Evolutionary conservation across 1,140 invertebrate species (phyloP), one percentile per base, ranked within the genome.

Genomic region (Solenopsis fugax): DNA sequence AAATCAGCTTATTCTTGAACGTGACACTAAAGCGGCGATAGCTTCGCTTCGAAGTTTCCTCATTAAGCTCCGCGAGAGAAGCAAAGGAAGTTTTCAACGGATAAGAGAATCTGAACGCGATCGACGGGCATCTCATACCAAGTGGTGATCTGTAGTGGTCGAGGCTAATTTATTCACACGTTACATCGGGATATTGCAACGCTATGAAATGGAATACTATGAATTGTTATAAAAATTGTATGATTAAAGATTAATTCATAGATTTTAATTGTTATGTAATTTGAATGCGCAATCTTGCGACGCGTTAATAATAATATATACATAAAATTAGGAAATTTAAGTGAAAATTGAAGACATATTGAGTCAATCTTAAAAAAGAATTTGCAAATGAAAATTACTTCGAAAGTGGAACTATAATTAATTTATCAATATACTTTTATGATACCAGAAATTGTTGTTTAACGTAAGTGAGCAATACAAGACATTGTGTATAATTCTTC

Each of bases 41-140:
- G 41, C 64, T 73, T 64, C 41, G 45, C 60, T 54, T 77, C 48
- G 62, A 90, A 90, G 89, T 90, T 90, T 87, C 77, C 88, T 89
- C 89, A 81, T 90, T 90, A 90, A 87, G 72, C 18, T 41, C n/a
- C 45, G 24, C 77, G 71, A 18, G 58, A 75, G 54, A 37, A 60
- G 50, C 41, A 18, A 18, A 60, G 41, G 16, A 82, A 87, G 78
- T 82, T 82, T 87, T 82, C 65, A 73, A 62, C 85, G 76, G 67
- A 86, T 67, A 80, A 86, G 71, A 81, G 65, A 41, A 50, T 16
- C 69, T 4, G 13, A 82, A 69, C n/a, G 9, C 87, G 81, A 89
- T 89, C 87, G 71, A 89, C 81, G 82, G 56, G 52, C 54, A 37
- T 84, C 67, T 54, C 29, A 69, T 54, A 48, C 76, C n/a, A 58